Percentiles rank a stretch among this genome's conserved stretches.
Conservation (phyloP, 2,888 invertebrate genomes). For the Pyrocoelia pectoralis region DNA sequence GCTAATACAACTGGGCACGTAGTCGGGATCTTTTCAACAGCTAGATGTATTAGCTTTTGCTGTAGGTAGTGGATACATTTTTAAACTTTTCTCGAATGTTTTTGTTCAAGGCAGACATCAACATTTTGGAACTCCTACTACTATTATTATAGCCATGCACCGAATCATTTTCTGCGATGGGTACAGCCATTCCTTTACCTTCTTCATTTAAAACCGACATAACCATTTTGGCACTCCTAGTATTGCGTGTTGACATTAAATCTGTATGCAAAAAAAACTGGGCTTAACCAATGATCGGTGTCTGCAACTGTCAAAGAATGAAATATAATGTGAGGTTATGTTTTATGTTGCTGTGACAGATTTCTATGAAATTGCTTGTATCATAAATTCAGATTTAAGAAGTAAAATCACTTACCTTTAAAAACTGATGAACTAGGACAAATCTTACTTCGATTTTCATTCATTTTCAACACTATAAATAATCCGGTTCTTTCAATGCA, state of each 20-base stretch:
- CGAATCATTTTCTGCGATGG: not conserved
- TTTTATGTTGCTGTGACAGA: not conserved
- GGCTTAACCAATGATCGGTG: not conserved
- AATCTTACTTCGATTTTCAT: not conserved
- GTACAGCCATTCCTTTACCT: not conserved
- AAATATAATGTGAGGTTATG: constrained; percentile 1
- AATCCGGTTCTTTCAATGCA: constrained; percentile 1
- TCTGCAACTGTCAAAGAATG: not conserved
- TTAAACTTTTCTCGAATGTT: not conserved
- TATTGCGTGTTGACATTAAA: not conserved
- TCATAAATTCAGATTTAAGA: not conserved
- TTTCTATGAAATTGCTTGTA: constrained; percentile 1
- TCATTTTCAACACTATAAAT: constrained; percentile 1
- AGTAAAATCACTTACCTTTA: constrained; percentile 2
- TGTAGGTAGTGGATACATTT: not conserved
- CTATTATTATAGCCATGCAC: not conserved
- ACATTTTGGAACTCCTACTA: not conserved
- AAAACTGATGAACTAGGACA: not conserved
- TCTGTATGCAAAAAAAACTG: constrained; percentile 1
- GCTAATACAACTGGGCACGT: not conserved
- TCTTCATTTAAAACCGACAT: constrained; percentile 6
- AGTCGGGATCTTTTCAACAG: not conserved
- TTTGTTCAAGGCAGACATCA: constrained; percentile 5
- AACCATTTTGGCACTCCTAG: not conserved
- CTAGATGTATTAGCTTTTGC: not conserved